Conservation (phyloP, 2,113 vertebrate species). For the Forbesichthys papilliferus region DNA sequence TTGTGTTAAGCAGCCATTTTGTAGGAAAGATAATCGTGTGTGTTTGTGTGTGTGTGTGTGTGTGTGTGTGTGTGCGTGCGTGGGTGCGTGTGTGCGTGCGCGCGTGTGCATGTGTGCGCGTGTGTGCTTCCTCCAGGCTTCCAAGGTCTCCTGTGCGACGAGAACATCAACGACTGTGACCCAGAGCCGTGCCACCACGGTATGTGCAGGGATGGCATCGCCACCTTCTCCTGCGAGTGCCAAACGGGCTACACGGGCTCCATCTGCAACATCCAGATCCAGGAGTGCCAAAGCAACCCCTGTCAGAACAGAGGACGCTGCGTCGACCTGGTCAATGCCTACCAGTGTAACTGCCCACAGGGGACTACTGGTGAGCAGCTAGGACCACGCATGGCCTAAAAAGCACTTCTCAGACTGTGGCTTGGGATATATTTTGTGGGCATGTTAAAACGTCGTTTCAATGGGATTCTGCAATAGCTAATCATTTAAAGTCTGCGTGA, state of each 20-base stretch:
- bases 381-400: background rate
- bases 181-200: slow-evolving; percentile 91
- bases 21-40: no score
- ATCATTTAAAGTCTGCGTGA: background rate
- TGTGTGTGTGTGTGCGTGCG: no score
- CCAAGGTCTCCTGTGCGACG: slow-evolving; percentile 82
- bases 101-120: no score
- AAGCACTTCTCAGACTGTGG: background rate
- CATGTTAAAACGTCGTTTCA: background rate
- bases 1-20: no score
- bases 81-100: no score
- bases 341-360: slow-evolving; percentile 86
- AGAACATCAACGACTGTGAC: slow-evolving; percentile 89
- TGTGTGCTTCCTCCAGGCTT: slow-evolving; percentile 76
- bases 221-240: slow-evolving; percentile 87
- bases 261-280: slow-evolving; percentile 89
- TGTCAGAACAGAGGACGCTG: slow-evolving; percentile 90
- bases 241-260: slow-evolving; percentile 85
- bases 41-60: no score
- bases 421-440: background rate
- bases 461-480: background rate
- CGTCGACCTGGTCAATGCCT: slow-evolving; percentile 88
- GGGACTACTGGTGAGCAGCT: slow-evolving; percentile 82
- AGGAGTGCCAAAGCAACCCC: slow-evolving; percentile 89
- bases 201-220: slow-evolving; percentile 88